Evolutionary conservation across 2,113 vertebrate genomes (phyloP).

Genomic region (Danionella cerebrum): DNA sequence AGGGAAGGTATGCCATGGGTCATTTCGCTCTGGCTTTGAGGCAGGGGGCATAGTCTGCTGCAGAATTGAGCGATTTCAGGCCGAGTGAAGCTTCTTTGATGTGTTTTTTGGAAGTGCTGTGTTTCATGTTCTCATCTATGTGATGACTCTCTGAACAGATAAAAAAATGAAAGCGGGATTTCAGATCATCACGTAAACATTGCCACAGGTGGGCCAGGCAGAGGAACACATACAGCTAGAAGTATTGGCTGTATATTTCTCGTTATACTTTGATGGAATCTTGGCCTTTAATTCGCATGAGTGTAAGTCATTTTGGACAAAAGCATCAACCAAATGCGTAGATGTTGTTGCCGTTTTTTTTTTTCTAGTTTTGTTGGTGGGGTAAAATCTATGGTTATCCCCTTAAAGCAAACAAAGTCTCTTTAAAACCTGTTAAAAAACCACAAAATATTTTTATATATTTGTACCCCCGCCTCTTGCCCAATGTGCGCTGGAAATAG

Average conservation of each 20-base stretch:
- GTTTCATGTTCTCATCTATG: not conserved
- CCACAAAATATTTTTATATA: too few species aligned
- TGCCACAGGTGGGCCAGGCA: not conserved
- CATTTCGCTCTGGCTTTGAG: not conserved
- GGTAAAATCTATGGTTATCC: too few species aligned
- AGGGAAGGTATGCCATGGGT: not conserved
- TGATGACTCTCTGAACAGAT: not conserved
- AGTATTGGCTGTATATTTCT: not conserved
- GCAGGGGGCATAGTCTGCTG: not conserved
- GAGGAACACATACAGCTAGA: not conserved
- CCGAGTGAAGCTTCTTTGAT: slow-evolving; percentile 12
- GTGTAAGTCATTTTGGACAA: too few species aligned
- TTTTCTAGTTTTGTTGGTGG: too few species aligned
- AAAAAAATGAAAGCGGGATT: not conserved
- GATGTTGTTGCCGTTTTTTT: too few species aligned
- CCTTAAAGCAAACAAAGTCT: too few species aligned
- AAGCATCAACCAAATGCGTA: too few species aligned
- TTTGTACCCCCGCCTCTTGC: too few species aligned
- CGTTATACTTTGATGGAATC: not conserved
- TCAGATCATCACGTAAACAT: not conserved
- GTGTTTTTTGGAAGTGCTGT: not conserved
- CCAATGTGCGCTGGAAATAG: too few species aligned
- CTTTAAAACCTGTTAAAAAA: too few species aligned
- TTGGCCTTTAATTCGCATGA: too few species aligned
- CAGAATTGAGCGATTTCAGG: not conserved